Evolutionary conservation across 2,888 invertebrate species (phyloP).

Genomic region (Meloe dianella): DNA sequence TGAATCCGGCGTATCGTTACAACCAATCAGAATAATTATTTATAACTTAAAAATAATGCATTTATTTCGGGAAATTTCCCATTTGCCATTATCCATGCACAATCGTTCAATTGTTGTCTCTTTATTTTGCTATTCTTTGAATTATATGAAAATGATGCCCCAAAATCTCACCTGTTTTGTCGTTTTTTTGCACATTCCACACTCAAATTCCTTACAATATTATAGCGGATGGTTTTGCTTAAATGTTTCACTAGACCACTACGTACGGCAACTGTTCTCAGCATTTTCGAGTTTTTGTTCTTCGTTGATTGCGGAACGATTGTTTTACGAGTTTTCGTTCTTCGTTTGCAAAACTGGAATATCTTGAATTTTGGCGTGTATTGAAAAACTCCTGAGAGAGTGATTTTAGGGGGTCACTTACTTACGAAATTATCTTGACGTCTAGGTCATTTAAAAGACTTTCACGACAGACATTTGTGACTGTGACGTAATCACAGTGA

Average conservation of each 20-base stretch:
- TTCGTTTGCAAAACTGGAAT: background rate
- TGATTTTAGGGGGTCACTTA: slow-evolving; percentile 50
- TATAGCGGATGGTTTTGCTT: slow-evolving; percentile 66
- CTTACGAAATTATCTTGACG: slow-evolving; percentile 33
- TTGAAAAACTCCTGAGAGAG: slow-evolving; percentile 30
- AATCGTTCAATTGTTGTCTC: too few relatives aligned
- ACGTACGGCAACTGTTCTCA: slow-evolving; percentile 75
- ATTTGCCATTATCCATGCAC: too few relatives aligned
- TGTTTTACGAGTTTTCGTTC: background rate
- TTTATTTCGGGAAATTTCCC: too few relatives aligned
- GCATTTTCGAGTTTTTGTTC: slow-evolving; percentile 62
- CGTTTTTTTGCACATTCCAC: slow-evolving; percentile 69
- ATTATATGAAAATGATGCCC: background rate
- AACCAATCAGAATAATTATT: too few relatives aligned
- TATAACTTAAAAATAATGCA: too few relatives aligned
- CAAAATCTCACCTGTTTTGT: slow-evolving; percentile 57
- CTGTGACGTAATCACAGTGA: slow-evolving; percentile 5
- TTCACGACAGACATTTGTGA: slow-evolving; percentile 39
- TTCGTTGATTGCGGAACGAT: slow-evolving; percentile 22
- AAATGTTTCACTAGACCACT: slow-evolving; percentile 71
- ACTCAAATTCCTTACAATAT: slow-evolving; percentile 64
- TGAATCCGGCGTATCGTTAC: too few relatives aligned
- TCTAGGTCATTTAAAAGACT: slow-evolving; percentile 60
- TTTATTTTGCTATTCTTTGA: too few relatives aligned
- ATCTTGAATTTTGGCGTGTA: background rate